A percentile compares a stretch with the other conserved stretches of the same genome.
Evolutionary conservation across 2,888 invertebrate species (phyloP).

Genomic region (Hyppa rectilinea): DNA sequence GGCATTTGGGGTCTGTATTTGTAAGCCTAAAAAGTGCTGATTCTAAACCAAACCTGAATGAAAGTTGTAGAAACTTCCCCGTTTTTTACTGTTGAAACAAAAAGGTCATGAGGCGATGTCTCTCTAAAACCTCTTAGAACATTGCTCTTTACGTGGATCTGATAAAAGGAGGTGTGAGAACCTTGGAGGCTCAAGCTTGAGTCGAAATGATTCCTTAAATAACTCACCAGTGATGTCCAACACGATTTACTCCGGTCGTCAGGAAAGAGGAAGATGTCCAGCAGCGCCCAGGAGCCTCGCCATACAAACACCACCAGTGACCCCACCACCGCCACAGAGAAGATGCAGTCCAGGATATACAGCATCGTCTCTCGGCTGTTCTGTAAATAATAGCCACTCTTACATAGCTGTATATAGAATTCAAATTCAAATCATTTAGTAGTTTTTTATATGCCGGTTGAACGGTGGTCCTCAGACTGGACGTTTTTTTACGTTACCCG

Average conservation of each 20-base stretch:
- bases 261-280: slow-evolving; percentile 95
- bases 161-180: background rate
- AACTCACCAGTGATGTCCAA: slow-evolving; percentile 95
- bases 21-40: background rate
- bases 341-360: slow-evolving; percentile 95
- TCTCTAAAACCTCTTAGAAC: background rate
- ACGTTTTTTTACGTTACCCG: too few relatives aligned
- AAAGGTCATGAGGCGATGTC: background rate
- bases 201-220: background rate
- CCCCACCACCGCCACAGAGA: slow-evolving; percentile 96
- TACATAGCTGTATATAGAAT: slow-evolving; percentile 50
- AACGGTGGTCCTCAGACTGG: too few relatives aligned
- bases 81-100: background rate
- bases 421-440: too few relatives aligned
- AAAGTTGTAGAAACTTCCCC: background rate
- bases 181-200: background rate
- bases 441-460: too few relatives aligned
- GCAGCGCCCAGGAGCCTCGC: slow-evolving; percentile 96
- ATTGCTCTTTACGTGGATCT: background rate
- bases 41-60: background rate
- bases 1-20: background rate
- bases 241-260: slow-evolving; percentile 92
- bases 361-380: slow-evolving; percentile 93
- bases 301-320: slow-evolving; percentile 97
- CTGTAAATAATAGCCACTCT: slow-evolving; percentile 85